Evolutionary conservation across 2,113 vertebrate genomes (phyloP), one percentile per base, ranked within the genome.

Genomic region (Cynoglossus semilaevis): DNA sequence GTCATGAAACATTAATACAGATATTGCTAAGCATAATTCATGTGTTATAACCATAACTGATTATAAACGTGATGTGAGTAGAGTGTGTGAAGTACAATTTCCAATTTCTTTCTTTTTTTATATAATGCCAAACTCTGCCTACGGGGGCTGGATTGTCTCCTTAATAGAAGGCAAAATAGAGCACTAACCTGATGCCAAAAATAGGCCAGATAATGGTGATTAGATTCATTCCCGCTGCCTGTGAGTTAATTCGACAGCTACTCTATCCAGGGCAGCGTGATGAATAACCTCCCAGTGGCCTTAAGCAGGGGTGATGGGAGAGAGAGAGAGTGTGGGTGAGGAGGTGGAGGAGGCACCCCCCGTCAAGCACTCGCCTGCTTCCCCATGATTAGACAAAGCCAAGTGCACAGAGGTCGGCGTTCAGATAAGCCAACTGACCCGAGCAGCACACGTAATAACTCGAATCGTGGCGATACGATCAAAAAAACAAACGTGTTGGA

Each of bases 101-200:
- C n/a, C n/a, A n/a, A n/a, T n/a, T n/a, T n/a, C n/a, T n/a, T n/a
- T n/a, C n/a, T 73, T 63, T 64, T 60, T 62, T 77, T 67, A 58
- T 55, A 63, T 71, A 74, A 72, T 81, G 69, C 72, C 56, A 35
- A 12, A 41, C 71, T 72, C 85, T 73, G 61, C 74, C 83, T 76
- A 79, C 34, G 54, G 74, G 79, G 82, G 80, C 69, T 65, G 74
- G 70, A 80, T 82, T 65, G 77, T 80, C 75, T 76, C 81, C 69
- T 75, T 90, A 91, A 89, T 85, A 82, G 85, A 87, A 71, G 74
- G 70, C 58, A 85, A 79, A 87, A 80, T 86, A 72, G 78, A 85
- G 69, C 79, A 73, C 77, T 85, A 88, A 87, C 81, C 78, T 79
- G 71, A 79, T 81, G 55, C 75, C 75, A n/a, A 80, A 88, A 91